These are phyloP conservation scores for Telmatochromis sp. DNA, from an alignment of 2,113 vertebrate species.

Conservation along the genomic window DNA sequence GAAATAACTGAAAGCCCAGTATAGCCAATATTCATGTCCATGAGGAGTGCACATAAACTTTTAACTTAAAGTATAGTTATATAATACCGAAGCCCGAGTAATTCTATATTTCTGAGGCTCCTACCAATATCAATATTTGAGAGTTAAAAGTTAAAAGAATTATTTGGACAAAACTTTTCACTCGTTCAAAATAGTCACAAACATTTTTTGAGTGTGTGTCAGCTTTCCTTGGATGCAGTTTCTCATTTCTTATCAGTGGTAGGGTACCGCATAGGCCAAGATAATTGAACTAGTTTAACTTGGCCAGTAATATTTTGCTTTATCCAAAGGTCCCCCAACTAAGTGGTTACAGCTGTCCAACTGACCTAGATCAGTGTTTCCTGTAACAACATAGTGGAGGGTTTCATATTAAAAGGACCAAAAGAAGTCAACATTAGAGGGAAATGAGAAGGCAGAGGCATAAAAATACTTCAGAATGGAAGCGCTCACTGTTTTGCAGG, in stretches of 20 bases:
- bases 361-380: background rate
- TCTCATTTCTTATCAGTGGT: background rate
- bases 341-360: background rate
- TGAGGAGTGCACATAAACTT: background rate
- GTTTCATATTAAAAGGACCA: background rate
- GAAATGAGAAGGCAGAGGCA: background rate
- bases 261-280: background rate
- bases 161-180: background rate
- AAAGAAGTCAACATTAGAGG: background rate
- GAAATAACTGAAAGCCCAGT: background rate
- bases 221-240: background rate
- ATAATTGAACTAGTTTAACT: background rate
- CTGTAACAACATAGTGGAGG: background rate
- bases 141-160: background rate
- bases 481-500: background rate
- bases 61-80: background rate
- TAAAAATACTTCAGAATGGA: background rate
- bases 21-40: background rate
- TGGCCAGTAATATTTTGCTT: background rate
- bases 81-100: accelerated
- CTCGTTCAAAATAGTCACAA: background rate
- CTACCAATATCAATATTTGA: background rate
- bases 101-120: background rate
- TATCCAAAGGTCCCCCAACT: background rate
- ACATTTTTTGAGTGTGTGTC: background rate